Conservation (phyloP, 1,140 invertebrate genomes). For the Thereuonema tuberculata region DNA sequence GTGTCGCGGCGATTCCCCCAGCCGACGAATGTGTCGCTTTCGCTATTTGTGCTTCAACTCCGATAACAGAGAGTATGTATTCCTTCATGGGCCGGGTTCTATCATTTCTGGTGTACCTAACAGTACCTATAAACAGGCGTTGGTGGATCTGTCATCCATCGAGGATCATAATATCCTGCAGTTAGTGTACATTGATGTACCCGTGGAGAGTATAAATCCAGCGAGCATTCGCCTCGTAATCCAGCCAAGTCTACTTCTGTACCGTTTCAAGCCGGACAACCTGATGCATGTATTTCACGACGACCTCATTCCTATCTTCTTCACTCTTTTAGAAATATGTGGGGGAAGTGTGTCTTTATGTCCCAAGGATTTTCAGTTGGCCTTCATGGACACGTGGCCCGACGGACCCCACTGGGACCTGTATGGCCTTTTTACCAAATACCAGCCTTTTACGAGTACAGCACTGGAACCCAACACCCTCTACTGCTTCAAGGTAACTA, state of each 20-base stretch:
- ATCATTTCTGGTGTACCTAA: slow-evolving; percentile 19
- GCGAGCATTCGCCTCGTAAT: slow-evolving; percentile 13
- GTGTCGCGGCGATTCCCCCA: slow-evolving; percentile 22
- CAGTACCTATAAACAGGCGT: slow-evolving; percentile 15
- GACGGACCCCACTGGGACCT: slow-evolving; percentile 5
- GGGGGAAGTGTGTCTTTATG: slow-evolving; percentile 23
- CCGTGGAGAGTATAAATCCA: slow-evolving; percentile 10
- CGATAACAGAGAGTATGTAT: slow-evolving; percentile 25
- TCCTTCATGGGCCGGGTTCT: slow-evolving; percentile 24
- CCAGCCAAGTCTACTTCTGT: slow-evolving; percentile 12
- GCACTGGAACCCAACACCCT: not conserved
- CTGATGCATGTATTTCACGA: slow-evolving; percentile 45
- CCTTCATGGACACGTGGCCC: slow-evolving; percentile 6
- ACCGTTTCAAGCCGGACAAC: slow-evolving; percentile 41
- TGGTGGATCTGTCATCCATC: slow-evolving; percentile 30
- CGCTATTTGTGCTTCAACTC: slow-evolving; percentile 30
- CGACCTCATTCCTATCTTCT: slow-evolving; percentile 38
- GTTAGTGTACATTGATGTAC: slow-evolving; percentile 26
- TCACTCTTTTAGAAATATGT: slow-evolving; percentile 28
- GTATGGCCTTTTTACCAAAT: not conserved
- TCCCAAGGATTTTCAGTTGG: slow-evolving; percentile 4
- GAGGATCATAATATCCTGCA: slow-evolving; percentile 27
- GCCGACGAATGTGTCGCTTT: slow-evolving; percentile 27
- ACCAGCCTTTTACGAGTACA: not conserved
- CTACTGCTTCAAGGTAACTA: slow-evolving; percentile 3